A percentile compares a stretch with the other conserved stretches of the same genome.
phyloP scores from a whole-genome alignment of 2,113 vertebrate genomes.

The Tetrao urogallus region DNA sequence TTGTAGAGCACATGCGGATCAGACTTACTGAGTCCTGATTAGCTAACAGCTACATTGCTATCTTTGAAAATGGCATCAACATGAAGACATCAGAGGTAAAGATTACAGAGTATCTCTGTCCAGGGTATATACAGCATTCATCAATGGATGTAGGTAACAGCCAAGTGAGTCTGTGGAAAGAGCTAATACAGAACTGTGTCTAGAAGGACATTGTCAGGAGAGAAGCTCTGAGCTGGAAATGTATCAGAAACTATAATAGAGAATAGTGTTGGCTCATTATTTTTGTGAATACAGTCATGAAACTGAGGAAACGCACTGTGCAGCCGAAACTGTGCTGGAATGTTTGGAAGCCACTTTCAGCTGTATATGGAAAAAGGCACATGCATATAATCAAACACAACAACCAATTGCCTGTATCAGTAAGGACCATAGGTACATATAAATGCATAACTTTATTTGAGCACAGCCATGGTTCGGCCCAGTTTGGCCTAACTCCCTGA shows the following conservation, averaged over 20 bases:
- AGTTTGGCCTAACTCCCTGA: no score
- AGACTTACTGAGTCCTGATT: neutral
- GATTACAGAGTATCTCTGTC: neutral
- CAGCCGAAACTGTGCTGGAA: neutral
- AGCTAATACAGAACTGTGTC: neutral
- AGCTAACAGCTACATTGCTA: neutral
- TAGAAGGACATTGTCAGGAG: neutral
- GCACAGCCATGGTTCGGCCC: no score
- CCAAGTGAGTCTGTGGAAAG: neutral
- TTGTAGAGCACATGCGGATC: neutral
- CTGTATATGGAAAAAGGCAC: neutral
- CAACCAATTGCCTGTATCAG: neutral
- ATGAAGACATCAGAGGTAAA: neutral
- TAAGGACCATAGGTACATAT: neutral
- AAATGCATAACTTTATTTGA: neutral
- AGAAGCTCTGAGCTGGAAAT: neutral
- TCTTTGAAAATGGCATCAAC: neutral
- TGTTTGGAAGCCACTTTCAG: neutral
- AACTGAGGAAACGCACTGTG: neutral
- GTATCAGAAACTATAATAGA: neutral
- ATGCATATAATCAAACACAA: neutral
- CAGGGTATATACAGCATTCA: rapidly evolving
- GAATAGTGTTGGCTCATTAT: neutral
- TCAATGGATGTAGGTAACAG: neutral
- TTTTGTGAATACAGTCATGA: neutral